Evolutionary conservation across 1,140 invertebrate species (phyloP).

Genomic region (Drosophila bocki): DNA sequence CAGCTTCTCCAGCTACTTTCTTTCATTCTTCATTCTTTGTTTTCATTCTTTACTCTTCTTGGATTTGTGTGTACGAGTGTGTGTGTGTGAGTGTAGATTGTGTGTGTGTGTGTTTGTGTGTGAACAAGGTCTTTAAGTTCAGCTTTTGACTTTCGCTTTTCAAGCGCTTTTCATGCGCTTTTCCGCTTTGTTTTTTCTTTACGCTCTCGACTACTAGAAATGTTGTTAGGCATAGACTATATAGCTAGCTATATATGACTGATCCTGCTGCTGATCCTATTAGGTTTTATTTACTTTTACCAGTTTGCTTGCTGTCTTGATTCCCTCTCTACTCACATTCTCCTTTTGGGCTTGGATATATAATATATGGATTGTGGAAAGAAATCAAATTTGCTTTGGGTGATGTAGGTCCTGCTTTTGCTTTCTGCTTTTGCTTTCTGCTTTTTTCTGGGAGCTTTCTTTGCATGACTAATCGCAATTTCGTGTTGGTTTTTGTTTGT

Average conservation of each 20-base stretch:
- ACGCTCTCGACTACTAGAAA: conserved; percentile 45
- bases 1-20: conserved; percentile 26
- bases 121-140: conserved; percentile 33
- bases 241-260: conserved; percentile 66
- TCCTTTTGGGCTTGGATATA: conserved; percentile 1
- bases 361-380: conserved; percentile 3
- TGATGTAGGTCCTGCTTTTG: conserved; percentile 5
- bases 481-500: conserved; percentile 28
- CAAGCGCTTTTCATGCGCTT: not conserved
- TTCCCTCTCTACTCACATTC: conserved; percentile 36
- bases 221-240: conserved; percentile 55
- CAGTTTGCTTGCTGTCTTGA: conserved; percentile 44
- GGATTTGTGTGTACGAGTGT: conserved; percentile 86
- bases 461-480: conserved; percentile 20
- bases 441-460: conserved; percentile 15
- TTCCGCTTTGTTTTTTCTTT: conserved; percentile 13
- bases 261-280: conserved; percentile 47
- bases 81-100: conserved; percentile 2
- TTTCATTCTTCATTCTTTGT: conserved; percentile 43
- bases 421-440: conserved; percentile 1
- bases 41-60: conserved; percentile 54
- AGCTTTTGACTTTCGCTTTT: not conserved
- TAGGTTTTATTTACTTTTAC: conserved; percentile 19
- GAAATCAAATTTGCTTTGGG: conserved; percentile 22
- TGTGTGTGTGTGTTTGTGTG: conserved; percentile 19